Conservation (phyloP, 1,140 invertebrate genomes). For the Bombus impatiens region DNA sequence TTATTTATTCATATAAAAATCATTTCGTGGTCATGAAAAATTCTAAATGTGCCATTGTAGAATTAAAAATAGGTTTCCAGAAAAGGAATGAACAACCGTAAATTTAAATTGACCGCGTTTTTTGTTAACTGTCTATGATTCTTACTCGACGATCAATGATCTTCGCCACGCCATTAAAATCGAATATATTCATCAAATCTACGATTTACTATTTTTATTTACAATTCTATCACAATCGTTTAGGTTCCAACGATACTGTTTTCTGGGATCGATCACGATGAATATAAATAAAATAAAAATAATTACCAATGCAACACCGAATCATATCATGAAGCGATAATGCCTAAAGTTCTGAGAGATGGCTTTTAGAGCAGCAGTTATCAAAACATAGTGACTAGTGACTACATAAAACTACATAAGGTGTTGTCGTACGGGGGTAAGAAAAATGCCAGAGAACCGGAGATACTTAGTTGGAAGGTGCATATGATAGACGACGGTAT, state of each 20-base stretch:
- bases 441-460: slow-evolving; percentile 18
- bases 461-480: slow-evolving; percentile 17
- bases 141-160: slow-evolving; percentile 16
- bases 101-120: slow-evolving; percentile 24
- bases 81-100: background rate
- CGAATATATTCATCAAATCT: slow-evolving; percentile 15
- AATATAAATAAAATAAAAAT: background rate
- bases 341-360: background rate
- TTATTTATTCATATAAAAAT: too few relatives aligned
- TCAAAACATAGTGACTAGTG: slow-evolving; percentile 33
- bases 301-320: background rate
- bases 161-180: slow-evolving; percentile 18
- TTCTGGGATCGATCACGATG: background rate
- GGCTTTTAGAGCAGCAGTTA: slow-evolving; percentile 12
- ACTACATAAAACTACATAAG: background rate
- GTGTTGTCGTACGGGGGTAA: background rate
- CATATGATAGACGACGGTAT: slow-evolving; percentile 25
- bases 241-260: background rate
- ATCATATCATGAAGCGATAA: background rate
- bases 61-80: background rate
- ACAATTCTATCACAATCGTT: background rate
- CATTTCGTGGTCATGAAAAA: background rate
- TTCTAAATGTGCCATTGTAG: background rate
- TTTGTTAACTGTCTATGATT: background rate
- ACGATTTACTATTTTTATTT: slow-evolving; percentile 9